Conservation (phyloP, 2,797 vertebrate species). For the Centroberyx gerrardi region DNA sequence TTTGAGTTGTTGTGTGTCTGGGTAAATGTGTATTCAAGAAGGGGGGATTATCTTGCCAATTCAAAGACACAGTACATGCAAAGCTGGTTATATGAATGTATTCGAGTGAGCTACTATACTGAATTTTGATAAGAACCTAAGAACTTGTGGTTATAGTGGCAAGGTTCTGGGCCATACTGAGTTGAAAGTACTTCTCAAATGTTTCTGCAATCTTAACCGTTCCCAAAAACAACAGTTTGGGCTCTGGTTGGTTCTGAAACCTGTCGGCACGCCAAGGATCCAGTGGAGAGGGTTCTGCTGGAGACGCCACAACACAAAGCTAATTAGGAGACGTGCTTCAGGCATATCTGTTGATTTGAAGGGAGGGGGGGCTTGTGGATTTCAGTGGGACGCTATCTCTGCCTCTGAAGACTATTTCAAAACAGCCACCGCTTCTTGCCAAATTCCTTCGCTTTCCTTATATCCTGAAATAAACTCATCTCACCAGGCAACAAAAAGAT, state of each 20-base stretch:
- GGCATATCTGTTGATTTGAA: constrained; percentile 65
- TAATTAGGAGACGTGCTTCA: constrained; percentile 59
- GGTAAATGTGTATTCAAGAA: constrained; percentile 9
- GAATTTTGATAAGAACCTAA: constrained; percentile 29
- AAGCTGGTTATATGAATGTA: constrained; percentile 1
- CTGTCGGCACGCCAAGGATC: constrained; percentile 46
- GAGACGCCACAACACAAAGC: constrained; percentile 55
- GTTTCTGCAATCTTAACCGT: constrained; percentile 26
- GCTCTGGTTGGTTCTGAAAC: constrained; percentile 44
- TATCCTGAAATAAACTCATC: constrained; percentile 35
- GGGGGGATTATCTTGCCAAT: constrained; percentile 11
- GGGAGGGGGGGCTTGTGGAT: constrained; percentile 34
- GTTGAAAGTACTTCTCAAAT: constrained; percentile 2
- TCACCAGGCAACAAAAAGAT: constrained; percentile 34
- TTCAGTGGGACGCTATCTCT: constrained; percentile 42
- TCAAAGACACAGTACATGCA: constrained; percentile 25
- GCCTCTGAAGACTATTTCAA: constrained; percentile 52
- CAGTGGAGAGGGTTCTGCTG: constrained; percentile 44
- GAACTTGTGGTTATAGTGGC: constrained; percentile 25
- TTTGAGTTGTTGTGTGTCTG: constrained; percentile 49
- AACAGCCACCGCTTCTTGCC: constrained; percentile 42
- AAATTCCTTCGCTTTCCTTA: constrained; percentile 48
- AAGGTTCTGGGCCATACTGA: constrained; percentile 24
- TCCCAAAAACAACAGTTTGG: constrained; percentile 8
- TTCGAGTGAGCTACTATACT: constrained; percentile 28